Conservation (phyloP, 1,140 invertebrate genomes). For the Bombyx mandarina region DNA sequence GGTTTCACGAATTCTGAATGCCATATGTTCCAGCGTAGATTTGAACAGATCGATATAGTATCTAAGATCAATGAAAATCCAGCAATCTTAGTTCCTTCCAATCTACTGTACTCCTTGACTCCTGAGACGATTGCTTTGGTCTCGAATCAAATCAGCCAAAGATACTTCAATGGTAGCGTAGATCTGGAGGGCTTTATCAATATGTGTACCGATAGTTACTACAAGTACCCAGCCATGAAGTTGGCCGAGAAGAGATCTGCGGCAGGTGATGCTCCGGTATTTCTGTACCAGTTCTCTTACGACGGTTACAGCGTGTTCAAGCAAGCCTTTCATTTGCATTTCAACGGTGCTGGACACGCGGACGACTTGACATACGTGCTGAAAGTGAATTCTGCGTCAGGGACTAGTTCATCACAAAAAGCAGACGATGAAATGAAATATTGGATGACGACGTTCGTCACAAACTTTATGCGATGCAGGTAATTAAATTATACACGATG, state of each 20-base stretch:
- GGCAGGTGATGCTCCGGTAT: slow-evolving; percentile 27
- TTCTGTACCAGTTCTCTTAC: slow-evolving; percentile 43
- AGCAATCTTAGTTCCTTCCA: slow-evolving; percentile 20
- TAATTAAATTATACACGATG: slow-evolving; percentile 16
- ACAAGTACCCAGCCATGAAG: slow-evolving; percentile 42
- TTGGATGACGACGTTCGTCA: slow-evolving; percentile 35
- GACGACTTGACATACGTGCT: slow-evolving; percentile 52
- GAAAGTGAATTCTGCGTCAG: slow-evolving; percentile 29
- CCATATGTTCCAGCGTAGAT: slow-evolving; percentile 34
- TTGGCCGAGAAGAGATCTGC: slow-evolving; percentile 25
- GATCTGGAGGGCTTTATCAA: slow-evolving; percentile 34
- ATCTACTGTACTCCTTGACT: slow-evolving; percentile 25
- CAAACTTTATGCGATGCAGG: slow-evolving; percentile 37
- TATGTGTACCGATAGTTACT: slow-evolving; percentile 35
- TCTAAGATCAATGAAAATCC: slow-evolving; percentile 27
- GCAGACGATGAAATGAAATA: slow-evolving; percentile 24
- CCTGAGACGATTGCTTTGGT: slow-evolving; percentile 15
- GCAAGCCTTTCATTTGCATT: slow-evolving; percentile 20
- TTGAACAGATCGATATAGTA: slow-evolving; percentile 39
- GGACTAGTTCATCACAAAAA: slow-evolving; percentile 4
- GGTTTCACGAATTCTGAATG: slow-evolving; percentile 46
- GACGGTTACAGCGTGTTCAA: slow-evolving; percentile 31
- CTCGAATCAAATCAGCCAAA: slow-evolving; percentile 20
- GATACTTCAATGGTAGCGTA: slow-evolving; percentile 31
- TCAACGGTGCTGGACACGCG: slow-evolving; percentile 38